Conservation (phyloP, 2,797 vertebrate species). For the Selene dorsalis region DNA sequence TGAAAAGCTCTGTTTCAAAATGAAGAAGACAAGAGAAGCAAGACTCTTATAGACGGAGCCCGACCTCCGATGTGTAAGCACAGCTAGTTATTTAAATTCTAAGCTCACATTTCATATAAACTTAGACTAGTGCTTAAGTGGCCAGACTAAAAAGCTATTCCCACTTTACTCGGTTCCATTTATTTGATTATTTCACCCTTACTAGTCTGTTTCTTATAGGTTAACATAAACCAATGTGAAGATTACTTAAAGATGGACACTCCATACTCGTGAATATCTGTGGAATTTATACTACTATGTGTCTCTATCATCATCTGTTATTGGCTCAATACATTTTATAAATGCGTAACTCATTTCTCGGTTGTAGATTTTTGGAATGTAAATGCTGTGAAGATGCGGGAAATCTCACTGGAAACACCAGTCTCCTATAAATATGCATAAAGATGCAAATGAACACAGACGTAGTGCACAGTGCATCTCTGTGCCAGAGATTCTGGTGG, state of each 20-base stretch:
- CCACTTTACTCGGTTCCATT: no score
- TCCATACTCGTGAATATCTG: no score
- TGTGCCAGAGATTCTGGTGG: not conserved
- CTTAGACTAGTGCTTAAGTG: no score
- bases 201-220: no score
- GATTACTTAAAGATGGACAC: no score
- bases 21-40: constrained; percentile 23
- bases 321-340: not conserved
- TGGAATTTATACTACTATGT: no score
- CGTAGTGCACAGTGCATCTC: not conserved
- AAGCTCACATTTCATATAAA: no score
- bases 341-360: not conserved
- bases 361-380: not conserved
- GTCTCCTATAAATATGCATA: not conserved
- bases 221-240: no score
- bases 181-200: no score
- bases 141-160: no score
- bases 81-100: no score
- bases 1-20: constrained; percentile 55
- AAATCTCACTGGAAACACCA: not conserved
- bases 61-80: not conserved
- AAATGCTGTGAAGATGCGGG: not conserved
- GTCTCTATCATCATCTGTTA: not conserved
- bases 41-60: constrained; percentile 10
- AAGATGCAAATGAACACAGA: not conserved